phyloP scores from a whole-genome alignment of 2,113 vertebrate species.

The Machaerirhynchus nigripectus region DNA sequence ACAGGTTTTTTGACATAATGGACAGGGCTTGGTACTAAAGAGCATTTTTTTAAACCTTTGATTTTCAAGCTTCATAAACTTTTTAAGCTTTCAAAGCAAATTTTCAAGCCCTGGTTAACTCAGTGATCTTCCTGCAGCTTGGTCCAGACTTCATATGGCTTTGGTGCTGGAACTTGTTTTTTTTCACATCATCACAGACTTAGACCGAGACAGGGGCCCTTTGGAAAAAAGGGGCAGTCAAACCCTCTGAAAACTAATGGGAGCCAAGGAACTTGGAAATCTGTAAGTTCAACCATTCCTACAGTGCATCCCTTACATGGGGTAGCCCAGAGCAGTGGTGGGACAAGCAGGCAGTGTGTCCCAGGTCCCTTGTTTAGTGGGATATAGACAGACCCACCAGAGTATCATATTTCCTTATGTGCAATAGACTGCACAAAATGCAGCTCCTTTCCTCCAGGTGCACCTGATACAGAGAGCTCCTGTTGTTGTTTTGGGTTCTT shows the following conservation, averaged over 20 bases:
- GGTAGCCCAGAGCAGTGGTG: neutral
- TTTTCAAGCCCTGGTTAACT: neutral
- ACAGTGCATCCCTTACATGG: neutral
- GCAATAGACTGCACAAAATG: neutral
- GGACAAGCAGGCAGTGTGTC: neutral
- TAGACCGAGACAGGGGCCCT: neutral
- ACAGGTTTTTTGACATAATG: neutral
- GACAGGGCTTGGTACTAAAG: neutral
- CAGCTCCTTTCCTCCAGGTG: neutral
- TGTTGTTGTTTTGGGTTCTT: slow-evolving; percentile 10
- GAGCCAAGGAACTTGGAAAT: neutral
- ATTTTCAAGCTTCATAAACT: neutral
- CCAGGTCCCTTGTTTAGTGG: neutral
- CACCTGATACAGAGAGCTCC: neutral
- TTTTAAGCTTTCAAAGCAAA: neutral
- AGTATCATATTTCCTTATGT: neutral
- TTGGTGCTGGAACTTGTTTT: neutral
- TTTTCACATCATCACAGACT: neutral
- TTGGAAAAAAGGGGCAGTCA: neutral
- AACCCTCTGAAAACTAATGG: neutral
- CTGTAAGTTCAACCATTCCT: neutral
- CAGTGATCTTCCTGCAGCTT: neutral
- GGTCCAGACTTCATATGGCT: neutral
- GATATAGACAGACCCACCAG: neutral
- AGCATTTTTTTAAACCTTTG: neutral